These are phyloP conservation scores for Anagrus nilaparvatae DNA, from an alignment of 1,140 invertebrate genomes.

Conservation along the genomic window DNA sequence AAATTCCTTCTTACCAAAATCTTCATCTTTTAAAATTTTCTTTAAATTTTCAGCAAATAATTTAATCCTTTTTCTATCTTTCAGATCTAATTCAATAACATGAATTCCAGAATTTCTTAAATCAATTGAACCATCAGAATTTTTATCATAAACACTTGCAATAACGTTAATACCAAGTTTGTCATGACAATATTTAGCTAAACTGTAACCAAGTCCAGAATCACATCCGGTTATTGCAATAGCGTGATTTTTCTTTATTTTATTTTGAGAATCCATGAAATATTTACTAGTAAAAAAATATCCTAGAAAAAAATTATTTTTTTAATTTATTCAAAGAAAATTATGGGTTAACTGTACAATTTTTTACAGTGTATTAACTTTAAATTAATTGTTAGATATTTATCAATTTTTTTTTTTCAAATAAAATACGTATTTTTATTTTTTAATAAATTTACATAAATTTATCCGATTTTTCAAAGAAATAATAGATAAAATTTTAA, in stretches of 20 bases:
- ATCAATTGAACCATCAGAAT: constrained; percentile 40
- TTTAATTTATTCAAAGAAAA: too few relatives aligned
- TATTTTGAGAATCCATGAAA: too few relatives aligned
- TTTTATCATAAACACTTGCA: constrained; percentile 56
- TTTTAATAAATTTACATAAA: too few relatives aligned
- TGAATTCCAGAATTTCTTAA: constrained; percentile 36
- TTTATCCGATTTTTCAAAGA: too few relatives aligned
- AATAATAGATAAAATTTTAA: too few relatives aligned
- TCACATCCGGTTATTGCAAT: constrained; percentile 73
- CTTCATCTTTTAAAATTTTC: constrained; percentile 33
- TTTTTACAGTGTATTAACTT: too few relatives aligned
- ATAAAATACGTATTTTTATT: too few relatives aligned
- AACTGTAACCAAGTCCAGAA: constrained; percentile 67
- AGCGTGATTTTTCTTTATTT: constrained; percentile 6
- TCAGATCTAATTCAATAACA: constrained; percentile 56
- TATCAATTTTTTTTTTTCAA: too few relatives aligned
- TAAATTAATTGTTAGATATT: too few relatives aligned
- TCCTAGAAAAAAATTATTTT: too few relatives aligned
- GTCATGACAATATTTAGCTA: constrained; percentile 49
- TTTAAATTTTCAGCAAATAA: constrained; percentile 37
- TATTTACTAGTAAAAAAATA: too few relatives aligned
- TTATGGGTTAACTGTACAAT: too few relatives aligned
- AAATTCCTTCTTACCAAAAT: constrained; percentile 41
- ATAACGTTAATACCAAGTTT: constrained; percentile 53
- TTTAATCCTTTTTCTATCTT: constrained; percentile 47